Conservation (phyloP, 2,113 vertebrate genomes). For the Sphyrna mokarran region DNA sequence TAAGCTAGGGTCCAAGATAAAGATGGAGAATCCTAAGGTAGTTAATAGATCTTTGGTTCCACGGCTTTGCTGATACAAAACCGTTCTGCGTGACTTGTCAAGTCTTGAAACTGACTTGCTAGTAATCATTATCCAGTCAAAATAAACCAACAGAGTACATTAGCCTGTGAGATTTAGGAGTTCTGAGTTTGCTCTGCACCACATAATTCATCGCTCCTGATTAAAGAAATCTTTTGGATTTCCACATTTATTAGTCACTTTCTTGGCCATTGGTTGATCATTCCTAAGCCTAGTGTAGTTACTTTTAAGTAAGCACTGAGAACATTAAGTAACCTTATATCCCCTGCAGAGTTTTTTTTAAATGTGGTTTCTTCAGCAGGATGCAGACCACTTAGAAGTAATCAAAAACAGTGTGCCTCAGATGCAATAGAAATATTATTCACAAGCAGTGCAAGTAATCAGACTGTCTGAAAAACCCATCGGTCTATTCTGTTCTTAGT, state of each 20-base stretch:
- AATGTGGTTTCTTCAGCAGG: constrained; percentile 30
- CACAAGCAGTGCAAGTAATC: constrained; percentile 6
- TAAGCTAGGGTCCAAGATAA: neutral
- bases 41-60: neutral
- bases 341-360: neutral
- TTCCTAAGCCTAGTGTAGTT: neutral
- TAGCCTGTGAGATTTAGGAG: neutral
- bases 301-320: constrained; percentile 13
- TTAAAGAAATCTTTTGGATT: neutral
- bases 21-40: neutral
- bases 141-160: constrained; percentile 15
- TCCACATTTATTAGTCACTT: neutral
- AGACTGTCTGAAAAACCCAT: constrained; percentile 26
- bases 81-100: neutral
- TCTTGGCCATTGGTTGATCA: neutral
- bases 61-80: neutral
- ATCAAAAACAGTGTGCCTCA: constrained; percentile 22
- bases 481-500: neutral
- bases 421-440: constrained; percentile 19
- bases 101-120: neutral
- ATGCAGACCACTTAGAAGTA: constrained; percentile 15
- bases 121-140: constrained; percentile 32
- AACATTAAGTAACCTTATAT: constrained; percentile 30
- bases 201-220: constrained; percentile 6
- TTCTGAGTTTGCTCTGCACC: neutral